Evolutionary conservation across 2,797 vertebrate species (phyloP).

Genomic region (Myoxocephalus aenaeus): DNA sequence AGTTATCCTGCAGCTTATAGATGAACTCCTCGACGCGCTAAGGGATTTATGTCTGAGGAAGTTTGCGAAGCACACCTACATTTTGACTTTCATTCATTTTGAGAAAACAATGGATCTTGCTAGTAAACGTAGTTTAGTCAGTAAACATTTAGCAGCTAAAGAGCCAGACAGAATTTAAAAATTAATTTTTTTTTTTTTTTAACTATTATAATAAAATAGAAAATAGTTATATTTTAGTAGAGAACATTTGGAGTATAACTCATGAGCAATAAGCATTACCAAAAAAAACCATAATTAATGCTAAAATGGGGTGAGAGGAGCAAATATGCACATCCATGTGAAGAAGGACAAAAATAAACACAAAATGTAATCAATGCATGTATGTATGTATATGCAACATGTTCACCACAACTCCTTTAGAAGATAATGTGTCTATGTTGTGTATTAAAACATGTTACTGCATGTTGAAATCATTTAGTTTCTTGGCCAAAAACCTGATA

Average conservation of each 20-base stretch:
- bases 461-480: background rate
- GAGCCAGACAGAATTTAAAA: background rate
- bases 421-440: background rate
- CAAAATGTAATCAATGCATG: background rate
- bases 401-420: too few relatives aligned
- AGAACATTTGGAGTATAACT: too few relatives aligned
- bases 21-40: background rate
- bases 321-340: too few relatives aligned
- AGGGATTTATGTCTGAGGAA: background rate
- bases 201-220: too few relatives aligned
- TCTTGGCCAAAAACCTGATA: too few relatives aligned
- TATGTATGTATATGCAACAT: too few relatives aligned
- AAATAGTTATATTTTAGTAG: too few relatives aligned
- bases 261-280: too few relatives aligned
- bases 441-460: background rate
- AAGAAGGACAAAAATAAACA: background rate
- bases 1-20: background rate
- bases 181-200: too few relatives aligned
- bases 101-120: background rate
- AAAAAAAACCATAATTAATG: too few relatives aligned
- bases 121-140: background rate
- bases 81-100: background rate
- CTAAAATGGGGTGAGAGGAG: too few relatives aligned
- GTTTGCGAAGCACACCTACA: background rate
- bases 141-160: background rate